Percentiles rank a stretch among this genome's conserved stretches.
These are phyloP conservation scores for Trididemnum clinides DNA, from an alignment of 23 tunicate species.

Conservation along the genomic window DNA sequence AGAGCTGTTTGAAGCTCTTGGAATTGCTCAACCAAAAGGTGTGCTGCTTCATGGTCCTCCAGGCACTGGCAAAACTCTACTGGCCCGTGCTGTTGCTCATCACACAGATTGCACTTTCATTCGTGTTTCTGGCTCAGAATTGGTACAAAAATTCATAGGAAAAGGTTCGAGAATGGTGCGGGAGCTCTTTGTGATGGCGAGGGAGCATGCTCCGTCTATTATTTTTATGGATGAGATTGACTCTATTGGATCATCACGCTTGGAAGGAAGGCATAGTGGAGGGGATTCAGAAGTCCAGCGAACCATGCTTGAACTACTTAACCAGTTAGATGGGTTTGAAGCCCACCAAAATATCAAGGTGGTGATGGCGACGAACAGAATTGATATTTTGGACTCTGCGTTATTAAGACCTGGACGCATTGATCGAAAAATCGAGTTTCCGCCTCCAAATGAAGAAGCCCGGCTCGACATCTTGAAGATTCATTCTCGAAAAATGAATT, in stretches of 20 bases:
- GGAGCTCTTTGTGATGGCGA: conserved; percentile 96
- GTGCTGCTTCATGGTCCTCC: conserved; percentile 96
- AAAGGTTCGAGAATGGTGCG: conserved; percentile 99
- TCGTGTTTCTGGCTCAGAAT: conserved; percentile 94
- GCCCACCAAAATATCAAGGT: conserved; percentile 98
- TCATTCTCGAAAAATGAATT: conserved; percentile 95
- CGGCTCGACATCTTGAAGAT: conserved; percentile 88
- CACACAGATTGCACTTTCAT: conserved; percentile 98
- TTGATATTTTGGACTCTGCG: conserved; percentile 94
- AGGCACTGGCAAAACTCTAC: conserved; percentile 89
- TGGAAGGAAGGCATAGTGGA: conserved; percentile 92
- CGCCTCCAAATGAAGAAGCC: conserved; percentile 99
- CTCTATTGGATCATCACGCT: conserved; percentile 93
- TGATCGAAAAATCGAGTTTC: conserved; percentile 98
- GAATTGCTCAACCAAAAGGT: conserved; percentile 98
- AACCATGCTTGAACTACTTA: conserved; percentile 93
- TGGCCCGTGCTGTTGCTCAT: conserved; percentile 98
- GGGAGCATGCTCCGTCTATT: conserved; percentile 96
- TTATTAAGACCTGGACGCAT: conserved; percentile 92
- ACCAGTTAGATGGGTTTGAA: conserved; percentile 96
- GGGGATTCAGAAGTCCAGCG: conserved; percentile 99
- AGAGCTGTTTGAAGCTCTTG: conserved; percentile 96
- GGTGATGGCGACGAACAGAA: conserved; percentile 97
- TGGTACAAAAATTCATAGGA: conserved; percentile 96
- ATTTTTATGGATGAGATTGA: conserved; percentile 99